Evolutionary conservation across 2,113 vertebrate genomes (phyloP), one percentile per base, ranked within the genome.

Genomic region (Pedionomus torquatus): DNA sequence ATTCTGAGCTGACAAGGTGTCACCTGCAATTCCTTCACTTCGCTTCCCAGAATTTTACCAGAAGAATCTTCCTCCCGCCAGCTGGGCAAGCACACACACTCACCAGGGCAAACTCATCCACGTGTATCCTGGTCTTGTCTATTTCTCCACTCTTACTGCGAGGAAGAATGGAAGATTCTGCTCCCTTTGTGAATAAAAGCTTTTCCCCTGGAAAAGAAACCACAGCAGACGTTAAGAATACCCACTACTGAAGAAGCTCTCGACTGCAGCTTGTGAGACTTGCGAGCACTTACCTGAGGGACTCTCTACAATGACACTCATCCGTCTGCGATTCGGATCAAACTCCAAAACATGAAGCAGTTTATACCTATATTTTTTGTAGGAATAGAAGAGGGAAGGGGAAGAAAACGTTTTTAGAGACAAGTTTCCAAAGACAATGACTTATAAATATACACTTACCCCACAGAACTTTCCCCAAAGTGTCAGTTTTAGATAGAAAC

Each of bases 61-160:
- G 35, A 70, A 2, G 4, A 51, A 58, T 26, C n/a, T 81, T 68
- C 39, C 54, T 72, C 57, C 6, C 1, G 39, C 31, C 44, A 79
- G 35, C 23, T 61, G 25, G 48, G 20, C 9, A 90, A 77, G 65
- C n/a, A 44, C 20, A 25, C 14, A 23, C 54, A 95, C 98, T 99
- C 94, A 99, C 99, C 99, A 99, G 97, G 83, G 99, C 99, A 98
- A 99, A 99, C 95, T 99, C 99, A 96, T 99, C 99, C 63, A 99
- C 99, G 7, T 99, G 99, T 72, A 99, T 68, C 96, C 99, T 98
- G 9, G 99, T 99, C 98, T 99, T 99, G 78, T 99, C 98, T 89
- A 99, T 98, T 97, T 99, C 99, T 74, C 99, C 99, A 64, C 98
- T 98, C 89, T 98, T 98, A 68, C 98, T 94, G 35, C 98, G 98